Percentiles rank a stretch among this genome's conserved stretches.
Evolutionary conservation across 2,113 vertebrate genomes (phyloP).

Genomic region (Rafetus swinhoei): DNA sequence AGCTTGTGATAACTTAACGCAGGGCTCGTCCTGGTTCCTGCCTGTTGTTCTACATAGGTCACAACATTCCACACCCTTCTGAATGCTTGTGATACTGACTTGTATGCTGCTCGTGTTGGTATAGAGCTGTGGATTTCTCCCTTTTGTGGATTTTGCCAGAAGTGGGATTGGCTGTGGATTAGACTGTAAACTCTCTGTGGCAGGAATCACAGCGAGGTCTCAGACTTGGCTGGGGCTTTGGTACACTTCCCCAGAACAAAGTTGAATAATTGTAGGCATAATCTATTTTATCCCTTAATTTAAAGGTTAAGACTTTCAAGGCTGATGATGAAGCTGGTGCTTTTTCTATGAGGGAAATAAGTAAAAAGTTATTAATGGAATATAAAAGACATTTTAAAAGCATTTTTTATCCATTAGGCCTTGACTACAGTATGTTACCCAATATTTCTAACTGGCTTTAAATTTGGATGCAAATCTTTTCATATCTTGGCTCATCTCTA

Average conservation of each 20-base stretch:
- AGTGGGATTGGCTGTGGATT: background rate
- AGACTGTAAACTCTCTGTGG: background rate
- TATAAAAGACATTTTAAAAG: background rate
- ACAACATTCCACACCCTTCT: background rate
- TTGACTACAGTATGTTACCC: background rate
- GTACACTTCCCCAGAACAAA: background rate
- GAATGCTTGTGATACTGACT: background rate
- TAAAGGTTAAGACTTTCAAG: background rate
- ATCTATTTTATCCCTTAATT: background rate
- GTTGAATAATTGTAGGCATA: background rate
- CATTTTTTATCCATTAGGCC: background rate
- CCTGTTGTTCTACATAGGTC: background rate
- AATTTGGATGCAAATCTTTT: slow-evolving; percentile 2
- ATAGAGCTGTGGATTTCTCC: background rate
- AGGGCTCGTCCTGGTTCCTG: background rate
- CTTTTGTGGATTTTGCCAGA: background rate
- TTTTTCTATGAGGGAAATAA: background rate
- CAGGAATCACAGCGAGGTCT: background rate
- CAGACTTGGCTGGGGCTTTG: accelerated
- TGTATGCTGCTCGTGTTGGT: background rate
- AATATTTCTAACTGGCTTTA: background rate
- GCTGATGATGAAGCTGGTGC: background rate
- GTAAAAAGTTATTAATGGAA: background rate
- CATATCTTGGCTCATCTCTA: background rate
- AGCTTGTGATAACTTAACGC: background rate